Evolutionary conservation across 2,113 vertebrate genomes (phyloP), one percentile per base, ranked within the genome.

Genomic region (Chaenogobius annularis): DNA sequence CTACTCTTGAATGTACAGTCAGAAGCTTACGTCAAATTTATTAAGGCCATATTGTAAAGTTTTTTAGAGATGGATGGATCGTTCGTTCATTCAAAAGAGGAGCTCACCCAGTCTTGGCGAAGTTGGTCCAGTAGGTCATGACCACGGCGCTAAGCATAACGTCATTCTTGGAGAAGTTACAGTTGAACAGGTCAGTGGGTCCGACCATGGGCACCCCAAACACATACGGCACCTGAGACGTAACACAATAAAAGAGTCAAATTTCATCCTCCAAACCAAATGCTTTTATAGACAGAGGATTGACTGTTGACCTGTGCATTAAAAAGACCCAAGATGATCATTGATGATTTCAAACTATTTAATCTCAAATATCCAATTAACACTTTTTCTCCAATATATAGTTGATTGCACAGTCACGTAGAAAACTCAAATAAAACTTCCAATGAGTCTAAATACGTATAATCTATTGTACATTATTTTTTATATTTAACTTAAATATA

Each of bases 121-220:
- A 99, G 86, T 99, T 99, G 20, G 97, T 99, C 98, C 98, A 99
- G 86, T 99, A 99, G 0, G 98, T 99, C 98, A 99, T 99, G 75
- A 99, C 96, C 37, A 99, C 96, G 0, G 97, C 97, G 10, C 97
- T 99, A 37, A 99, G 93, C 97, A 99, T 99, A 61, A 99, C 95
- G 11, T 99, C 98, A 1, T 98, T 98, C 87, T 97, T 97, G 77
- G 98, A 98, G 85, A 99, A 99, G 91, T 99, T 99, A 72, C 98
- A 99, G 89, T 95, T 96, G 87, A 99, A 99, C 47, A 98, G 91
- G 73, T 98, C 97, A 0, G 96, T 96, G 17, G 96, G 96, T 7
- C 96, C 97, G 12, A 97, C 94, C 98, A 99, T 97, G 47, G 98
- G 98, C 62, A 97, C 95, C 0, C 98, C 98, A 2, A 99, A 99